phyloP scores from a whole-genome alignment of 1,140 invertebrate species.

The Heliconius himera region DNA sequence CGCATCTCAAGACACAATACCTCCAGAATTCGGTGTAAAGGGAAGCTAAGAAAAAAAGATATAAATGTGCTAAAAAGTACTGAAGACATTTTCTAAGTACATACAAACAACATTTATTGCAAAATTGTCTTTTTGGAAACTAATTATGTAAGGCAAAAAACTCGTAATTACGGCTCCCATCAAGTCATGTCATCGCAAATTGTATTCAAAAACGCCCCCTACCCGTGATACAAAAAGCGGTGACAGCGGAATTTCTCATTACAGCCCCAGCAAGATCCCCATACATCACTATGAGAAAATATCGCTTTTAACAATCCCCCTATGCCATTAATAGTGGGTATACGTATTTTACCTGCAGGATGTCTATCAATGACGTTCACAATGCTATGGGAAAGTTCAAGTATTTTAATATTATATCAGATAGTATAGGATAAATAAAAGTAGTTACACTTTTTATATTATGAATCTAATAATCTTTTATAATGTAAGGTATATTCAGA shows the following conservation, averaged over 20 bases:
- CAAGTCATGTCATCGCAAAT: constrained; percentile 51
- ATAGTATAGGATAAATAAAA: not conserved
- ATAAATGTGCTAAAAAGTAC: not conserved
- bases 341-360: constrained; percentile 35
- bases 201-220: constrained; percentile 59
- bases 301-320: constrained; percentile 70
- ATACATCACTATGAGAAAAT: constrained; percentile 75
- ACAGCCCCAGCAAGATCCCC: constrained; percentile 64
- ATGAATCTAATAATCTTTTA: not conserved
- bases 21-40: too few relatives aligned
- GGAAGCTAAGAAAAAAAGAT: not conserved
- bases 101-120: not conserved
- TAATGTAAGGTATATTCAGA: not conserved
- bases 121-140: not conserved
- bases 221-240: constrained; percentile 66
- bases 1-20: too few relatives aligned
- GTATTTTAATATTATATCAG: not conserved
- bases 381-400: not conserved
- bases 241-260: constrained; percentile 79
- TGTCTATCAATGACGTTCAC: constrained; percentile 21
- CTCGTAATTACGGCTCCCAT: constrained; percentile 23
- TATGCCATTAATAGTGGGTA: constrained; percentile 61
- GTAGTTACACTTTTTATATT: not conserved
- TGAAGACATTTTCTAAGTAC: not conserved
- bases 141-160: constrained; percentile 17